phyloP scores from a whole-genome alignment of 1,140 invertebrate genomes.

The Trichonephila inaurata region DNA sequence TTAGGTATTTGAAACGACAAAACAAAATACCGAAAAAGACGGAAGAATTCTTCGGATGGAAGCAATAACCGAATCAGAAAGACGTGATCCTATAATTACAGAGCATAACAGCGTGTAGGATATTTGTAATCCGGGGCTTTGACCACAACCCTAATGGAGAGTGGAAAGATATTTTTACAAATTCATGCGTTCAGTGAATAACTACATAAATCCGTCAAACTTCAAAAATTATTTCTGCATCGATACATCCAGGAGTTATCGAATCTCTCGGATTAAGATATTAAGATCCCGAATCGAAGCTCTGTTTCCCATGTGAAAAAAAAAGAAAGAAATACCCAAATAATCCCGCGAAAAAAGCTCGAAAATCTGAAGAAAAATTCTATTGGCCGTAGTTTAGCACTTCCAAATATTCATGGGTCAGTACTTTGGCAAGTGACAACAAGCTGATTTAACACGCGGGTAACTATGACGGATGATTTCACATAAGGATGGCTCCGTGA shows the following conservation, averaged over 20 bases:
- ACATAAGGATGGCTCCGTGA: neutral
- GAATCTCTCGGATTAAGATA: neutral
- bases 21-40: neutral
- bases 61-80: neutral
- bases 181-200: neutral
- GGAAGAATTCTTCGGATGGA: neutral
- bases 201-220: neutral
- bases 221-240: constrained; percentile 18
- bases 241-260: neutral
- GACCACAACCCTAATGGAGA: neutral
- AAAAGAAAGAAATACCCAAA: neutral
- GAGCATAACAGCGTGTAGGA: neutral
- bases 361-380: neutral
- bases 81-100: neutral
- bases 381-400: neutral
- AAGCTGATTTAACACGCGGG: constrained; percentile 32
- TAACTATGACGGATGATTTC: constrained; percentile 45
- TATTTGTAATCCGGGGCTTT: neutral
- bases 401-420: neutral
- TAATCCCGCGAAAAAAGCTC: neutral
- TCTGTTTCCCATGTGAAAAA: constrained; percentile 24
- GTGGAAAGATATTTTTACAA: neutral
- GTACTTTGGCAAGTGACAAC: constrained; percentile 36
- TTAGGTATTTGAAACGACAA: too few relatives aligned
- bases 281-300: neutral